A percentile compares a stretch with the other conserved stretches of the same genome.
Evolutionary conservation across 2,888 invertebrate genomes (phyloP).

Genomic region (Calephelis perditalis): DNA sequence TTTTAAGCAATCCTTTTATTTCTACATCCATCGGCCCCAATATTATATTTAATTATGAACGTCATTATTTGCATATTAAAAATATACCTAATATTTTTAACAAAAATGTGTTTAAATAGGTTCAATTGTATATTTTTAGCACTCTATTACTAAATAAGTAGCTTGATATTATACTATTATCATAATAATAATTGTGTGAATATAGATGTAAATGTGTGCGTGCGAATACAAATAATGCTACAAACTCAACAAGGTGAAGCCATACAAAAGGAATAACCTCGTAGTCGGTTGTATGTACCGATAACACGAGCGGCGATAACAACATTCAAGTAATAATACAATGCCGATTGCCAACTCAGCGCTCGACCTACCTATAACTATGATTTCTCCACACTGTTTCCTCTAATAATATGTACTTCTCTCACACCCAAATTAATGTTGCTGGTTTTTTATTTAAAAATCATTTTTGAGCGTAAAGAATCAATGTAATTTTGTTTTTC

Average conservation of each 20-base stretch:
- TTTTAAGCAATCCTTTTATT: too few species aligned
- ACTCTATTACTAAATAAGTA: background rate
- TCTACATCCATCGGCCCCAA: too few species aligned
- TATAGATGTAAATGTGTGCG: constrained; percentile 34
- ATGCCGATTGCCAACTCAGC: constrained; percentile 75
- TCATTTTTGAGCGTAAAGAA: constrained; percentile 21
- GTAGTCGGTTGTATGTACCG: constrained; percentile 37
- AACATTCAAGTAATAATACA: constrained; percentile 59
- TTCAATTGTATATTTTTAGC: too few species aligned
- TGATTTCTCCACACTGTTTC: constrained; percentile 64
- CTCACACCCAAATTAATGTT: constrained; percentile 68
- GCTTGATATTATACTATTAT: background rate
- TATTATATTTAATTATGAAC: too few species aligned
- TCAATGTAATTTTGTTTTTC: constrained; percentile 14
- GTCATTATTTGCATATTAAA: too few species aligned
- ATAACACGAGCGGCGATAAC: constrained; percentile 63
- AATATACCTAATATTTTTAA: too few species aligned
- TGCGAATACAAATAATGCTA: constrained; percentile 38
- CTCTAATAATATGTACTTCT: constrained; percentile 42
- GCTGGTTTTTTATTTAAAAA: constrained; percentile 35
- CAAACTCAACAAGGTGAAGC: constrained; percentile 56
- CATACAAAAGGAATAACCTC: constrained; percentile 58
- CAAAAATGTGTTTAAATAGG: too few species aligned
- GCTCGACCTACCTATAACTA: constrained; percentile 73
- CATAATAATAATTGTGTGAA: constrained; percentile 9